These are phyloP conservation scores for Mellivora capensis DNA, from an alignment of 2,113 vertebrate species.

Conservation along the genomic window DNA sequence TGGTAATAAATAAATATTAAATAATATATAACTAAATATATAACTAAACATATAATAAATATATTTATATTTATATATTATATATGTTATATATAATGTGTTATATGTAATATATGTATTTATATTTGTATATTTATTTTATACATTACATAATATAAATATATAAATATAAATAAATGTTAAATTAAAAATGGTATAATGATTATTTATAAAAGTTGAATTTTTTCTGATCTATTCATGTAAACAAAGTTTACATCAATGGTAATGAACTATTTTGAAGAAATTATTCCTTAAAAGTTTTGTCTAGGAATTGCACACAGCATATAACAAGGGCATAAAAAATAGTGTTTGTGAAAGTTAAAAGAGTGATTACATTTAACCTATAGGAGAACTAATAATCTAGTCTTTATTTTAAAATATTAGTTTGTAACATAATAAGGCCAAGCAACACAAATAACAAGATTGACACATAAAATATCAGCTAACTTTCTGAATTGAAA, in stretches of 20 bases:
- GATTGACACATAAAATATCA: background rate
- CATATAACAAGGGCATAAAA: background rate
- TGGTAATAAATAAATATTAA: too few relatives aligned
- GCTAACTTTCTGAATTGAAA: background rate
- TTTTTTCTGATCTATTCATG: background rate
- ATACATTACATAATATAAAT: too few relatives aligned
- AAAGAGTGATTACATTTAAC: background rate
- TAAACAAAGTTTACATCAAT: background rate
- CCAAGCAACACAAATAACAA: background rate
- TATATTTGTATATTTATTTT: too few relatives aligned
- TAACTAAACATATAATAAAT: too few relatives aligned
- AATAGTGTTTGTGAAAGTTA: background rate
- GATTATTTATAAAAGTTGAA: background rate
- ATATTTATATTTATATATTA: too few relatives aligned
- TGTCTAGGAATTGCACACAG: background rate
- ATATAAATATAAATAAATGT: too few relatives aligned
- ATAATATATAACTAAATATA: too few relatives aligned
- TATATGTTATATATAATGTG: too few relatives aligned
- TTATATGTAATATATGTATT: too few relatives aligned
- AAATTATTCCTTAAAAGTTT: background rate
- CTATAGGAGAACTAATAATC: background rate
- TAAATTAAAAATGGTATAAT: too few relatives aligned
- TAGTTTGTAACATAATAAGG: background rate
- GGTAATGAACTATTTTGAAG: background rate
- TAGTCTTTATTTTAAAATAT: slow-evolving; percentile 26